Evolutionary conservation across 2,888 invertebrate genomes (phyloP).

Genomic region (Spicauda simplicius): DNA sequence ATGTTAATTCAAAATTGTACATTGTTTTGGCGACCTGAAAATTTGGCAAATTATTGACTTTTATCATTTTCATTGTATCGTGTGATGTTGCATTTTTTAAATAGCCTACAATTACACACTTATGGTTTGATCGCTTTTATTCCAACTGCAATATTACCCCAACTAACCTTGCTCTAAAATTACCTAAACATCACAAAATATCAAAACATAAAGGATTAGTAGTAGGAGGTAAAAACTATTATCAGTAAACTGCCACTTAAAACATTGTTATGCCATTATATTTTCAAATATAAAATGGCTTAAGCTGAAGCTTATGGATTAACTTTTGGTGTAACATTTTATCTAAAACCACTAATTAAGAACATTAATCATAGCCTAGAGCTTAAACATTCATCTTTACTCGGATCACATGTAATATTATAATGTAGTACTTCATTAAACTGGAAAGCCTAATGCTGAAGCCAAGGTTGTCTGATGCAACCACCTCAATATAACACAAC

Average conservation of each 20-base stretch:
- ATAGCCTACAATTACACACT: too few species aligned
- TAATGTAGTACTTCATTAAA: not conserved
- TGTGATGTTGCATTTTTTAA: too few species aligned
- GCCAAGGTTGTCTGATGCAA: too few species aligned
- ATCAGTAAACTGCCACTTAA: not conserved
- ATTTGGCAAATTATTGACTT: too few species aligned
- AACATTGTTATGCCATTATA: too few species aligned
- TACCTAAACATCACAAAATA: not conserved
- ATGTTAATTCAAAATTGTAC: too few species aligned
- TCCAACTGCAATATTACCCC: too few species aligned
- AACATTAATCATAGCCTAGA: not conserved
- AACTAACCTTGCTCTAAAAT: too few species aligned
- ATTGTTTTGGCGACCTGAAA: too few species aligned
- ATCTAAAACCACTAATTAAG: not conserved
- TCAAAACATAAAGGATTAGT: not conserved
- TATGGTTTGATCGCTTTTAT: too few species aligned
- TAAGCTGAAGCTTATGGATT: constrained; percentile 4
- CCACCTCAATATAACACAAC: not conserved
- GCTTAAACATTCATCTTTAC: not conserved
- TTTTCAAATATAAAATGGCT: not conserved
- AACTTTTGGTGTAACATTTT: constrained; percentile 16
- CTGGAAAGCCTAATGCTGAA: too few species aligned
- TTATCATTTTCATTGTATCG: too few species aligned
- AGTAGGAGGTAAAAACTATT: not conserved
- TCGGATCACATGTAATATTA: not conserved